phyloP scores from a whole-genome alignment of 2,113 vertebrate genomes.

The Mus spicilegus region DNA sequence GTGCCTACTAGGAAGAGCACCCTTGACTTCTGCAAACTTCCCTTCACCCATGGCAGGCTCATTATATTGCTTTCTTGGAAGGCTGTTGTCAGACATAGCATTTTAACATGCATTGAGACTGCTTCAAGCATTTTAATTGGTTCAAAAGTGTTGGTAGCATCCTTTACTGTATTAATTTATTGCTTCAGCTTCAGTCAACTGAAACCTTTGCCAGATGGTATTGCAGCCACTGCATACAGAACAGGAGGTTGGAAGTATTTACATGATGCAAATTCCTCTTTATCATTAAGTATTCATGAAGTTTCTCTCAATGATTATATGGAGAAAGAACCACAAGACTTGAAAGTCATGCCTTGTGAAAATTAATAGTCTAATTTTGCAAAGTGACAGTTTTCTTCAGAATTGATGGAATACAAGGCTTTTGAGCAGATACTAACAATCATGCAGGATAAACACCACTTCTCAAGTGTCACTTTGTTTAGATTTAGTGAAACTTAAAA shows the following conservation, averaged over 20 bases:
- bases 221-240: slow-evolving; percentile 82
- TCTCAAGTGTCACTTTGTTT: slow-evolving; percentile 20
- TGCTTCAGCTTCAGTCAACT: slow-evolving; percentile 86
- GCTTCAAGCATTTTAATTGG: slow-evolving; percentile 87
- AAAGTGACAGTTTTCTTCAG: slow-evolving; percentile 75
- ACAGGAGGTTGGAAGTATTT: slow-evolving; percentile 82
- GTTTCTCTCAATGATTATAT: slow-evolving; percentile 71
- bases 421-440: slow-evolving; percentile 54
- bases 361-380: slow-evolving; percentile 78
- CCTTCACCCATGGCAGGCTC: slow-evolving; percentile 74
- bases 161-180: slow-evolving; percentile 89
- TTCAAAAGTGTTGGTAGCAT: slow-evolving; percentile 85
- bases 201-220: slow-evolving; percentile 88
- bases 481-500: slow-evolving; percentile 70
- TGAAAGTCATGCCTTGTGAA: slow-evolving; percentile 69
- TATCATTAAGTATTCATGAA: slow-evolving; percentile 85
- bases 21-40: slow-evolving; percentile 71
- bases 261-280: slow-evolving; percentile 82
- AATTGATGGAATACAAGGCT: slow-evolving; percentile 1
- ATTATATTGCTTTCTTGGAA: slow-evolving; percentile 77
- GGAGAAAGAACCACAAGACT: slow-evolving; percentile 68
- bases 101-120: slow-evolving; percentile 84
- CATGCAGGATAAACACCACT: background rate
- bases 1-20: background rate
- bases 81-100: slow-evolving; percentile 83